Evolutionary conservation across 2,797 vertebrate genomes (phyloP), one percentile per base, ranked within the genome.

Genomic region (Pangasius krempfi): DNA sequence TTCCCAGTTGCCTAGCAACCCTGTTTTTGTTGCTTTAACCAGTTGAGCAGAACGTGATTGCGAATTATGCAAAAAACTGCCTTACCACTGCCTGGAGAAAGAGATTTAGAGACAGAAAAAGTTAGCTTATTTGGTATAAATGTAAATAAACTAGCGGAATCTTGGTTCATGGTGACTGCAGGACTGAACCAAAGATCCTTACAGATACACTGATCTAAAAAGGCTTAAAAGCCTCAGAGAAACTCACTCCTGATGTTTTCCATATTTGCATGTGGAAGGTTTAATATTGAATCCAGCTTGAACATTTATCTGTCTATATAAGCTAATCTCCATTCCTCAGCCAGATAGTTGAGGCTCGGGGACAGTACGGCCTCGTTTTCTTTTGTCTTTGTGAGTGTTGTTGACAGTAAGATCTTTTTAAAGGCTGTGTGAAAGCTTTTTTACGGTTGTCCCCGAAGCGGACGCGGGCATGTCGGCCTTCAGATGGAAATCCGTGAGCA

Each of bases 391-490:
- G 25, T 73, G 73, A 52, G 37, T 93, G 1, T 91, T 94, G 92
- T 92, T 91, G 89, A 92, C 85, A 86, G 86, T 86, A 62, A 25
- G 86, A 93, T 95, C 94, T 94, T 64, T 90, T 60, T 93, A 93
- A 73, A 88, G 37, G 54, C 88, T 90, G 89, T 88, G 82, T 92
- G 91, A 93, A 93, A 86, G 92, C 91, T 47, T 84, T 90, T 90
- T 82, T 89, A 86, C 86, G 92, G 89, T 76, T 91, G 88, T 87
- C 84, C 84, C 0, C 22, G 80, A 93, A 85, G 91, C 95, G 95
- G 93, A 96, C 94, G 92, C 92, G 92, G 95, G 94, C 95, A 95
- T 95, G 96, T 95, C 10, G 82, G 91, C 91, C 88, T 92, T 91
- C 92, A 93, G 94, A 92, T 90, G 90, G 64, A 90, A 93, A 92